phyloP scores from a whole-genome alignment of 2,888 invertebrate species.

The Scrobipalpa costella region DNA sequence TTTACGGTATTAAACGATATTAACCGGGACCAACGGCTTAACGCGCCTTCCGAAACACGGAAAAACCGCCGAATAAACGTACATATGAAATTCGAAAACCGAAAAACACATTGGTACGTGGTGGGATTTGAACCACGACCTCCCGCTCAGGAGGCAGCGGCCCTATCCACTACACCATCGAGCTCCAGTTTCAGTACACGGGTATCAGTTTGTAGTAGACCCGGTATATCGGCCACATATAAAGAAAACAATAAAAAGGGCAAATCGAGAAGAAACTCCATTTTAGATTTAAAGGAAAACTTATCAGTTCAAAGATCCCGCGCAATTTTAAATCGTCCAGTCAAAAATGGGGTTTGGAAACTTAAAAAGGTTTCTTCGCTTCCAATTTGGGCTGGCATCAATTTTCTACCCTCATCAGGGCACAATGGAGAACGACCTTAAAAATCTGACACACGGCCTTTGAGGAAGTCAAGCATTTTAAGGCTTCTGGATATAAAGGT shows the following conservation, averaged over 20 bases:
- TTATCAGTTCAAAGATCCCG: neutral
- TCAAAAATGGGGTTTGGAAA: constrained; percentile 44
- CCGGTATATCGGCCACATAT: neutral
- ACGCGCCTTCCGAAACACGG: too few species aligned
- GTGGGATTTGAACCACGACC: too few species aligned
- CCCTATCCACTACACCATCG: too few species aligned
- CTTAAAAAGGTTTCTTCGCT: constrained; percentile 57
- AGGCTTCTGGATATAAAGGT: neutral
- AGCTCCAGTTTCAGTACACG: too few species aligned
- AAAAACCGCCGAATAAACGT: too few species aligned
- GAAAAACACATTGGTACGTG: too few species aligned
- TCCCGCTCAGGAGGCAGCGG: too few species aligned
- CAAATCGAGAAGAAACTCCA: neutral
- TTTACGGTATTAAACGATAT: too few species aligned
- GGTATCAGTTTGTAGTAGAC: too few species aligned
- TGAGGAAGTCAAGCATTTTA: neutral
- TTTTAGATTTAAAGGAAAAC: neutral
- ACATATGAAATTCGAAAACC: too few species aligned
- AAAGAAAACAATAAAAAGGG: neutral
- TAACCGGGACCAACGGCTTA: too few species aligned
- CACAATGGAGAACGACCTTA: constrained; percentile 72
- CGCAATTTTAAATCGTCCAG: constrained; percentile 20
- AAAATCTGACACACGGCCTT: constrained; percentile 26
- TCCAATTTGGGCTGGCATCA: constrained; percentile 46
- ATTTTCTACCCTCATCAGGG: constrained; percentile 41